Conservation (phyloP, 2,797 vertebrate genomes). For the Oreochromis mossambicus region DNA sequence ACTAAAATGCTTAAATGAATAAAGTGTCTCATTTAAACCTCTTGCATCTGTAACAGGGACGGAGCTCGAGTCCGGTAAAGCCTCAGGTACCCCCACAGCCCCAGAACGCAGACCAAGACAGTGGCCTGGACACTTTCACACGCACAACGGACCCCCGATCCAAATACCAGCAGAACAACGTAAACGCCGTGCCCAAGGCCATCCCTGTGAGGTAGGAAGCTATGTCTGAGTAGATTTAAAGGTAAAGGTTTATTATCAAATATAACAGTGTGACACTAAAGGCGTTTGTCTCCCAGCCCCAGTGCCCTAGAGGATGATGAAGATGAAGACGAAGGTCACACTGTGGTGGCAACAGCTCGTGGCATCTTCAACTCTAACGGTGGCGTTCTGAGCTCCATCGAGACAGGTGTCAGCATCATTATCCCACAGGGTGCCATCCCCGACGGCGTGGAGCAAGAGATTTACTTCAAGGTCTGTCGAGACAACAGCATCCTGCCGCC, state of each 20-base stretch:
- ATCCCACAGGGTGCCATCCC: constrained; percentile 98
- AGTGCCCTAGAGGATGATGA: constrained; percentile 95
- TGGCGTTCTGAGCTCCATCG: constrained; percentile 96
- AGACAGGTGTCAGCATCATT: constrained; percentile 98
- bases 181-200: constrained; percentile 91
- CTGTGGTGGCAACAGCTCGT: constrained; percentile 94
- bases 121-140: constrained; percentile 87
- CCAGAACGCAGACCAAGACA: constrained; percentile 81
- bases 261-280: constrained; percentile 44
- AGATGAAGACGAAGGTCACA: constrained; percentile 97
- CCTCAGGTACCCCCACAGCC: constrained; percentile 80
- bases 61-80: constrained; percentile 77
- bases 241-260: not conserved
- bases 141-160: constrained; percentile 85
- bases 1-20: not conserved
- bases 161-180: constrained; percentile 91
- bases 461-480: constrained; percentile 99
- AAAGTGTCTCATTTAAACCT: not conserved
- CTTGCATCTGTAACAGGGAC: constrained; percentile 48
- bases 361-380: constrained; percentile 96
- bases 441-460: constrained; percentile 96
- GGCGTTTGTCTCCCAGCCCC: constrained; percentile 77
- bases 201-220: constrained; percentile 89
- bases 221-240: not conserved
- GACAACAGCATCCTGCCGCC: constrained; percentile 99